Evolutionary conservation across 2,797 vertebrate genomes (phyloP).

Genomic region (Chanos chanos): DNA sequence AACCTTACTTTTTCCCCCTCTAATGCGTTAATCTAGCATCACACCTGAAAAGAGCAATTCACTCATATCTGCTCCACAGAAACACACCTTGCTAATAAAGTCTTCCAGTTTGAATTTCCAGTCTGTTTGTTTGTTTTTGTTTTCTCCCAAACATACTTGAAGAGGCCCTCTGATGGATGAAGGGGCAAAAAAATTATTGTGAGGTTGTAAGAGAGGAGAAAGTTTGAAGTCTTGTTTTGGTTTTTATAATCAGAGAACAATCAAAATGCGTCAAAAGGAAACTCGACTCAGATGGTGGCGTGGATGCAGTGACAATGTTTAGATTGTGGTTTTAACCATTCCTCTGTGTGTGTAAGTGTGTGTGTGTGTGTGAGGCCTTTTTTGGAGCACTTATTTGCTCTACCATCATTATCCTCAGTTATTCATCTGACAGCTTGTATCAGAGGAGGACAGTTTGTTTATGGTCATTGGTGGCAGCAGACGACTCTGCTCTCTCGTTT

Average conservation of each 20-base stretch:
- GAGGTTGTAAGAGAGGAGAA: neutral
- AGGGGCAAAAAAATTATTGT: neutral
- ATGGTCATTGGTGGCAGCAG: constrained; percentile 59
- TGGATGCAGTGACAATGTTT: neutral
- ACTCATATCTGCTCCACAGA: constrained; percentile 29
- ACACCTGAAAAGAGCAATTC: constrained; percentile 48
- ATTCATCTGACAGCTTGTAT: constrained; percentile 50
- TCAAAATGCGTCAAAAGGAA: constrained; percentile 1
- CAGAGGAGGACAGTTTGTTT: constrained; percentile 53
- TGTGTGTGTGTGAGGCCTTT: neutral
- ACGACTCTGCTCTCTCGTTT: constrained; percentile 37
- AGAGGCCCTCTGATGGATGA: neutral
- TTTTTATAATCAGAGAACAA: constrained; percentile 14
- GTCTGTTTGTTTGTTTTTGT: neutral
- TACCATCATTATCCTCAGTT: constrained; percentile 7
- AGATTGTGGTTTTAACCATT: neutral
- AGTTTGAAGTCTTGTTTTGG: neutral
- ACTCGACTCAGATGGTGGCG: neutral
- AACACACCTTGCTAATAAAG: constrained; percentile 39
- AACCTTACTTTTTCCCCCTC: constrained; percentile 32
- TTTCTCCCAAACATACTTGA: neutral
- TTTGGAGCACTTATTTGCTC: neutral
- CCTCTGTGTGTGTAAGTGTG: neutral
- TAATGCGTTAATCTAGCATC: constrained; percentile 37
- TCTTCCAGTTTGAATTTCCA: neutral